Evolutionary conservation across 2,797 vertebrate genomes (phyloP).

Genomic region (Acestrorhynchus altus): DNA sequence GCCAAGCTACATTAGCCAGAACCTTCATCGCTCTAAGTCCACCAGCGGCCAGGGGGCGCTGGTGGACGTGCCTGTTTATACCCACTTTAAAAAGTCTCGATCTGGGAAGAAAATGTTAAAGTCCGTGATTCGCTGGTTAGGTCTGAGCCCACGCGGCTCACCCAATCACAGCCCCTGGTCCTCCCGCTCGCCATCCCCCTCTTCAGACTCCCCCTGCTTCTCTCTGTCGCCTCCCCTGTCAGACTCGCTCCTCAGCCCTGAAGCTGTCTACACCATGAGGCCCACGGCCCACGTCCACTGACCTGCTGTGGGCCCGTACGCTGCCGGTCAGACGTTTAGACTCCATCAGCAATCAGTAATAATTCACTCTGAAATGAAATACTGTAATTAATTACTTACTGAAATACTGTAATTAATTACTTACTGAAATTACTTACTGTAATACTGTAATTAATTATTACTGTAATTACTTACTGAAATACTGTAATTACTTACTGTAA

Average conservation of each 20-base stretch:
- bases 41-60: background rate
- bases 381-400: too few relatives aligned
- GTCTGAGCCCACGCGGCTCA: conserved; percentile 48
- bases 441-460: too few relatives aligned
- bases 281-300: background rate
- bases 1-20: too few relatives aligned
- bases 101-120: accelerated
- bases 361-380: too few relatives aligned
- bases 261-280: background rate
- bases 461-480: too few relatives aligned
- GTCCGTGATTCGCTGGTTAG: conserved; percentile 1
- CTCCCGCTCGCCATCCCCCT: conserved; percentile 12
- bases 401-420: too few relatives aligned
- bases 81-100: accelerated
- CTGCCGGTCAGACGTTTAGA: background rate
- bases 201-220: accelerated
- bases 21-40: conserved; percentile 28
- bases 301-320: background rate
- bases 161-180: background rate
- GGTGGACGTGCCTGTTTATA: background rate
- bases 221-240: conserved; percentile 26
- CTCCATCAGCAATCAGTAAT: too few relatives aligned
- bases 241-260: conserved; percentile 48
- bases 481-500: too few relatives aligned
- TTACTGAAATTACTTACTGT: too few relatives aligned